Conservation (phyloP, 2,888 invertebrate species). For the Hymenopus coronatus region DNA sequence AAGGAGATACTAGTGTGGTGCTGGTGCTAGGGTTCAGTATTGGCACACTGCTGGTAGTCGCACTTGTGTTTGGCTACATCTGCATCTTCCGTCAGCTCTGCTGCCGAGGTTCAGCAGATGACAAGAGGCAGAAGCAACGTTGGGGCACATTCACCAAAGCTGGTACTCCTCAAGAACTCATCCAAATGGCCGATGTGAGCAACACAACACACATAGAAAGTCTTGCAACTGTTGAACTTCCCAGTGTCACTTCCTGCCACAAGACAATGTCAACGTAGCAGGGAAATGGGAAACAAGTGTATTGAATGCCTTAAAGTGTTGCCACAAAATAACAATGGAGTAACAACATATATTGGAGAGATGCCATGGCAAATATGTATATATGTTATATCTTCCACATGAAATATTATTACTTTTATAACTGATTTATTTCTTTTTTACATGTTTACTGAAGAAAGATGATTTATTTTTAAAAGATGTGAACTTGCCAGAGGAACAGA, state of each 20-base stretch:
- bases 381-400: not conserved
- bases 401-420: not conserved
- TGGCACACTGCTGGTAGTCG: constrained; percentile 59
- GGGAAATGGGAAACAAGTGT: not conserved
- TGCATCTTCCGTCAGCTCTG: constrained; percentile 64
- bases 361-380: not conserved
- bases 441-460: not conserved
- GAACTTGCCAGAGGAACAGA: too few relatives aligned
- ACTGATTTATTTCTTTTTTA: not conserved
- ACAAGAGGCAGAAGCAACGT: constrained; percentile 41
- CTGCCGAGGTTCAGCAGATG: constrained; percentile 52
- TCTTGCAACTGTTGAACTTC: constrained; percentile 1
- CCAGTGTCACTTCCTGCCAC: not conserved
- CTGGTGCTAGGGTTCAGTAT: not conserved
- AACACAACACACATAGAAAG: constrained; percentile 12
- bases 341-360: not conserved
- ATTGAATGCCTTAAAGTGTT: not conserved
- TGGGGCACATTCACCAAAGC: not conserved
- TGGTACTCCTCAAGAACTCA: constrained; percentile 42
- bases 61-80: constrained; percentile 63
- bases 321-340: not conserved
- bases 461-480: not conserved
- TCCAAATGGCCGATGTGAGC: constrained; percentile 25
- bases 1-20: not conserved
- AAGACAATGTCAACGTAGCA: not conserved